Evolutionary conservation across 1,140 invertebrate species (phyloP), one percentile per base, ranked within the genome.

Genomic region (Trialeurodes vaporariorum): DNA sequence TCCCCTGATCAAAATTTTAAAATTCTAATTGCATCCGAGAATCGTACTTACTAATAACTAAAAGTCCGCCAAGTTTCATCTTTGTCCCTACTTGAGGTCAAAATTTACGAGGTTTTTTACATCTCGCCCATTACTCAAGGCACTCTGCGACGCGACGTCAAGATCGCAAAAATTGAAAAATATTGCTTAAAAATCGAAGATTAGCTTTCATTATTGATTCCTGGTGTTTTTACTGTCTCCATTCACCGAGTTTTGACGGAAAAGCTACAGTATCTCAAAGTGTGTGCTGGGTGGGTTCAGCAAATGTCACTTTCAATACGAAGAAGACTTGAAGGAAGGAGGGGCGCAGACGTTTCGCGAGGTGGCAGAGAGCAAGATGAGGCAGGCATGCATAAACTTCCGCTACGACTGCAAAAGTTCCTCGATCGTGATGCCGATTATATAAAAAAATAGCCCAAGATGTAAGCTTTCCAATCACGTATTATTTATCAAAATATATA

Each of bases 371-470:
- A 27, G 0, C 69, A 66, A 5, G 67, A 61, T 27, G 59, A 27
- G 11, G 59, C 26, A 1, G 59, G 64, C 21, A 66, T 68, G 2
- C 2, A 70, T 63, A 67, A 67, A 27, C 66, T 70, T 0, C n/a
- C 69, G 11, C 9, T 59, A 64, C 61, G 69, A 25, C 65, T 62
- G 24, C 24, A 65, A 22, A 72, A 70, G 25, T 68, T 60, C 61
- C 40, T 72, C 9, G 60, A 72, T 65, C 27, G 25, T 26, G 1
- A 27, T 58, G 59, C 64, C 5, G 59, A 70, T 59, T 72, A 72
- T 68, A 65, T 72, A 40, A 67, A 72, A 70, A 70, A 70, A 27
- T 70, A 70, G 63, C 24, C 23, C n/a, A 49, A 17, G 34, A 49
- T 49, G 17, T 49, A 9, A 49, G 17, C 34, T 49, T 49, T 49